phyloP scores from a whole-genome alignment of 2,113 vertebrate genomes.

The Bufo gargarizans region DNA sequence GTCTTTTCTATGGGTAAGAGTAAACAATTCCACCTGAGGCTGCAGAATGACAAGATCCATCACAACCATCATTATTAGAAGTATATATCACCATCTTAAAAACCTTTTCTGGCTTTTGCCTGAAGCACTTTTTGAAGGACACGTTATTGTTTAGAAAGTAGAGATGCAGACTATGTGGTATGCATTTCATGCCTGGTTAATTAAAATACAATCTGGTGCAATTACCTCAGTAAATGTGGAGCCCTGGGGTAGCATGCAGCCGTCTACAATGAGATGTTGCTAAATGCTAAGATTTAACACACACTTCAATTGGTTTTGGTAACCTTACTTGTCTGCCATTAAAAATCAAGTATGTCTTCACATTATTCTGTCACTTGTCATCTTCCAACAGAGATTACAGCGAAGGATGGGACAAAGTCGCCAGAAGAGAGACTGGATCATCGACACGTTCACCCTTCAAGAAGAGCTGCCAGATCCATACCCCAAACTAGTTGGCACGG shows the following conservation, averaged over 20 bases:
- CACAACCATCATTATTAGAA: not conserved
- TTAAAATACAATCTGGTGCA: not conserved
- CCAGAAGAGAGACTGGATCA: slow-evolving; percentile 72
- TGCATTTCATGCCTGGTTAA: not conserved
- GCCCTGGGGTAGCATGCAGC: not conserved
- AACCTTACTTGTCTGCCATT: not conserved
- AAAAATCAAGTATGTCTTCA: not conserved
- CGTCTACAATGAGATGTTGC: not conserved
- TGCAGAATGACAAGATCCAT: not conserved
- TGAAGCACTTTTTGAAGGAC: not conserved
- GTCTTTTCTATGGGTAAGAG: not conserved
- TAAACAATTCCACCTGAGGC: not conserved
- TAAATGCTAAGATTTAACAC: not conserved
- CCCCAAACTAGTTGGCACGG: slow-evolving; percentile 57
- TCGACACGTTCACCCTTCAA: slow-evolving; percentile 68
- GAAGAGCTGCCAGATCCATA: slow-evolving; percentile 63
- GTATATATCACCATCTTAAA: not conserved
- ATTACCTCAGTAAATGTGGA: slow-evolving; percentile 7
- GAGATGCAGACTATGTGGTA: not conserved
- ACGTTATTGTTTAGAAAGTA: not conserved
- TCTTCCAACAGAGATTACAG: not conserved
- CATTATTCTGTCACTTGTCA: not conserved
- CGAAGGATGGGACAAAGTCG: slow-evolving; percentile 50
- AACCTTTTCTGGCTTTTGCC: not conserved
- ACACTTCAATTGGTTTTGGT: not conserved